Percentiles rank a stretch among this genome's conserved stretches.
phyloP scores from a whole-genome alignment of 1,140 invertebrate species.

The Aphaenogaster rudis region DNA sequence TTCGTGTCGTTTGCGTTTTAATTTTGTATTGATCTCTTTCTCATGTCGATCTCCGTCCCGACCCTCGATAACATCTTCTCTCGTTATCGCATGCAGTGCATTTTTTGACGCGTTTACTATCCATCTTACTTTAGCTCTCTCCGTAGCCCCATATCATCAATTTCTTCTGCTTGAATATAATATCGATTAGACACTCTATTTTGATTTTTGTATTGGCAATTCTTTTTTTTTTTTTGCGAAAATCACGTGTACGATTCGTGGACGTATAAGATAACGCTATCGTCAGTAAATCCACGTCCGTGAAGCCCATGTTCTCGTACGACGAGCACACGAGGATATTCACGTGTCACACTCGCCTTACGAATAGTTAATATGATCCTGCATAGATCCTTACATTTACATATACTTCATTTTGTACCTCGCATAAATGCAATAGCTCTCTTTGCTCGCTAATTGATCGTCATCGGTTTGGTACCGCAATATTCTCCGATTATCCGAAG shows the following conservation, averaged over 20 bases:
- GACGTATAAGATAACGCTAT: not conserved
- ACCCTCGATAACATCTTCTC: not conserved
- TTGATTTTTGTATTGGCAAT: not conserved
- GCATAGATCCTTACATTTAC: constrained; percentile 16
- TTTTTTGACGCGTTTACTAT: not conserved
- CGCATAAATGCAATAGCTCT: not conserved
- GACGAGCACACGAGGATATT: not conserved
- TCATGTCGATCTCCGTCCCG: not conserved
- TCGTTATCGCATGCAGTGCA: constrained; percentile 17
- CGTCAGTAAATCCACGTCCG: not conserved
- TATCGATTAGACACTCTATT: not conserved
- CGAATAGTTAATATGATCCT: not conserved
- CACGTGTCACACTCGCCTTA: not conserved
- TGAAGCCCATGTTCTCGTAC: not conserved
- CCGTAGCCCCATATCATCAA: not conserved
- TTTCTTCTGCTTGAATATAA: not conserved
- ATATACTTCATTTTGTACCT: not conserved
- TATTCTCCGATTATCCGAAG: not conserved
- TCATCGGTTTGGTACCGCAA: not conserved
- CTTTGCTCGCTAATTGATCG: not conserved
- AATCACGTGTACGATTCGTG: not conserved
- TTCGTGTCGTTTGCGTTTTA: not conserved
- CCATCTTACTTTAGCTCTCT: not conserved
- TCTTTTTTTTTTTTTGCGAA: not conserved
- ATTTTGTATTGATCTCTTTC: not conserved